Base-by-base conservation (phyloP, 2,888 invertebrate genomes). In the Synergus itoensis region DNA sequence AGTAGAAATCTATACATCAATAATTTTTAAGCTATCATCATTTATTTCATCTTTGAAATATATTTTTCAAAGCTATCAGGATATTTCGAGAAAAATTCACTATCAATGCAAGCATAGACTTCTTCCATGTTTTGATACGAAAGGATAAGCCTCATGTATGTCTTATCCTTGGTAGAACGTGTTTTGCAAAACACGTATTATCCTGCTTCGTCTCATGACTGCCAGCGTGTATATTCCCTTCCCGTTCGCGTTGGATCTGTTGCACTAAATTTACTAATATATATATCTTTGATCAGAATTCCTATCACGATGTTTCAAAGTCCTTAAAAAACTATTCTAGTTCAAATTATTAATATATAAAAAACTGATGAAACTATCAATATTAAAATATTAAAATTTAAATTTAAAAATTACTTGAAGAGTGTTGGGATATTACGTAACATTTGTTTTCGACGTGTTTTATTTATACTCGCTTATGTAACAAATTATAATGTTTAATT, bases 101-200 rank as follows among this genome's bases (percentile, higher is more conserved):
- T 53, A n/a, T 53, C 9, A 18, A n/a, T 9, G 8, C n/a, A 9
- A 18, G 9, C 9, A 53, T 53, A n/a, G 9, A 53, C 53, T 53
- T n/a, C n/a, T 7, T 53, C 18, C 57, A 57, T 57, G 57, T 57
- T n/a, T 18, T 18, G 57, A 57, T 57, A 18, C 57, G 57, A 57
- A 18, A 18, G 8, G 18, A 57, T 57, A 16, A 18, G 18, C 18
- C 18, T 57, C 57, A 57, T 18, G 57, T 18, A 0, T 18, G 57
- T 9, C 57, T 57, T 57, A 57, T 18, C 57, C 57, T 18, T 57
- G 18, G 57, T 18, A 0, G 9, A 9, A n/a, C 53, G 53, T 53
- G 53, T 53, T 53, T n/a, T 53, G 53, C n/a, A 53, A 53, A 53
- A 53, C n/a, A n/a, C n/a, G 53, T 53, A 53, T 53, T 53, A 53